Evolutionary conservation across 1,140 invertebrate genomes (phyloP).

Genomic region (Hycleus phaleratus): DNA sequence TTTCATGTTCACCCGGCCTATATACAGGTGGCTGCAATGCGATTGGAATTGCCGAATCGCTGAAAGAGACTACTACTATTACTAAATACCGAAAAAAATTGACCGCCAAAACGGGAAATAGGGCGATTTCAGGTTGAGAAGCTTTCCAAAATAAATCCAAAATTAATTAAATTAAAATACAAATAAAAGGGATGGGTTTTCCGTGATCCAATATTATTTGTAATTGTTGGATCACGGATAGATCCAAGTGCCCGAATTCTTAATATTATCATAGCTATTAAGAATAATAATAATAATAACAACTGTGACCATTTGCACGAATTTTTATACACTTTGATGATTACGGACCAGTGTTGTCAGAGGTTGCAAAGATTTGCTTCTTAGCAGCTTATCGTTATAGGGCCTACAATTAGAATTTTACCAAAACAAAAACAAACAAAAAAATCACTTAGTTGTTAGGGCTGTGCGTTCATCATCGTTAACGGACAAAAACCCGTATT

Average conservation of each 20-base stretch:
- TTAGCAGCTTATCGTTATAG: slow-evolving; percentile 21
- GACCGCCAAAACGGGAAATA: neutral
- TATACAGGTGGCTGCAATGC: slow-evolving; percentile 33
- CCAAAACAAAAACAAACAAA: no score
- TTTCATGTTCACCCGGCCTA: slow-evolving; percentile 26
- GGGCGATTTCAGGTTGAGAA: no score
- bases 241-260: no score
- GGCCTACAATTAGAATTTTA: slow-evolving; percentile 6
- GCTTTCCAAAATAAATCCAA: no score
- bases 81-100: neutral
- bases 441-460: slow-evolving; percentile 19
- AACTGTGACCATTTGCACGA: slow-evolving; percentile 13
- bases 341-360: slow-evolving; percentile 15
- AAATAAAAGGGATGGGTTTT: no score
- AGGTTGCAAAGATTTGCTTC: slow-evolving; percentile 18
- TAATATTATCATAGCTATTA: no score
- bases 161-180: no score
- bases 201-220: no score
- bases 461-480: neutral
- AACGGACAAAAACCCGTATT: slow-evolving; percentile 2
- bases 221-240: no score
- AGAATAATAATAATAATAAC: no score
- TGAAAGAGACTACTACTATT: neutral
- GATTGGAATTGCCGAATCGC: slow-evolving; percentile 36
- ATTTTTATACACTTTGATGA: slow-evolving; percentile 17